phyloP scores from a whole-genome alignment of 2,113 vertebrate species.

The Chrysemys picta region DNA sequence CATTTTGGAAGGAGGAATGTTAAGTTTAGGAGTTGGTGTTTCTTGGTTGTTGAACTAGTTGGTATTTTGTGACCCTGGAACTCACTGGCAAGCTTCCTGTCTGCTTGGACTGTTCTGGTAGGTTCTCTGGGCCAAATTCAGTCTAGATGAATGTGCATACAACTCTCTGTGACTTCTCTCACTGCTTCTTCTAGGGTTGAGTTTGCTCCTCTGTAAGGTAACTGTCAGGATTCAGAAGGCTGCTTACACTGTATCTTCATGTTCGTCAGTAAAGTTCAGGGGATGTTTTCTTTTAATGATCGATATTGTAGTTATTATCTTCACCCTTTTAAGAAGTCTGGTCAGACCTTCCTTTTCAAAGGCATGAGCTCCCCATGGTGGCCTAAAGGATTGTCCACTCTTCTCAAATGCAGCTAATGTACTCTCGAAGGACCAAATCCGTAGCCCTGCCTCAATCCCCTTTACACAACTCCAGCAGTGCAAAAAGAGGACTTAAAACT shows the following conservation, averaged over 20 bases:
- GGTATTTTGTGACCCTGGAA: not conserved
- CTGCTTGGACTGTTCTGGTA: not conserved
- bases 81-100: not conserved
- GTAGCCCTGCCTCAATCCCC: not conserved
- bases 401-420: not conserved
- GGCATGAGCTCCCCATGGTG: rapidly evolving
- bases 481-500: not conserved
- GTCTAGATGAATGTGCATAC: not conserved
- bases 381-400: not conserved
- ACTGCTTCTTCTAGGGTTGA: not conserved
- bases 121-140: not conserved
- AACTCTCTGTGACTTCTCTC: not conserved
- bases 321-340: not conserved
- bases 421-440: not conserved
- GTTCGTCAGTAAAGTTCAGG: not conserved
- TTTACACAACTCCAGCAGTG: not conserved
- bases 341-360: not conserved
- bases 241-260: not conserved
- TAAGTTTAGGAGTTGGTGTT: not conserved
- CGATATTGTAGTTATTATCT: not conserved
- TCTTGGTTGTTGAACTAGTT: not conserved
- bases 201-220: not conserved
- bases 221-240: not conserved
- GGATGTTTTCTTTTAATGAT: not conserved
- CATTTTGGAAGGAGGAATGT: not conserved